Evolutionary conservation across 2,888 invertebrate genomes (phyloP), one percentile per base, ranked within the genome.

Genomic region (Drosophila yooni): DNA sequence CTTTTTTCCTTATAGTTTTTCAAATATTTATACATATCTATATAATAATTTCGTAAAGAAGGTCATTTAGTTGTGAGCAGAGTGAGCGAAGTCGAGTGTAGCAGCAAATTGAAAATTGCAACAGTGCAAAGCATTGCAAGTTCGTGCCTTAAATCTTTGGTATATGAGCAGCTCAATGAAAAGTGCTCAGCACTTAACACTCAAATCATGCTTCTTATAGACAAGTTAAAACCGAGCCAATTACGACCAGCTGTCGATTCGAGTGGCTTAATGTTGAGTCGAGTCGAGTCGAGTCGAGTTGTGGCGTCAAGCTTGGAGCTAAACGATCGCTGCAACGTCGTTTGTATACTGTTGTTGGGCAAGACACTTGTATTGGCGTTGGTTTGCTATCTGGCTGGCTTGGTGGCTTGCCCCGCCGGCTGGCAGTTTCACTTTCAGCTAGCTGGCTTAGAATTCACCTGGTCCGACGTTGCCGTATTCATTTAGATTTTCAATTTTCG

Each of bases 81-180:
- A 52, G 58, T 62, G 2, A 21, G 27, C 29, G 27, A 34, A 25
- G 36, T 34, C 6, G 52, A 53, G 62, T 57, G 38, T 62, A 50
- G 72, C 64, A 59, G 62, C 58, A 48, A 75, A 62, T 70, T 74
- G 61, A 54, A 78, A 83, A 82, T 84, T 85, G 76, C 83, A 71
- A 75, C 73, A 83, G 67, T 60, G 67, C 62, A 57, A 81, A 81
- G 75, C 75, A 73, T 56, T 64, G 85, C 89, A 81, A 88, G 91
- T 91, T 89, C 81, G 91, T 89, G 84, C 74, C 89, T 91, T 81
- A 77, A 90, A 84, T 91, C 83, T 82, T 92, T 91, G 71, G 86
- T 84, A 56, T 68, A 50, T 52, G 10, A 50, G 29, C 54, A 53
- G 52, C 73, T 64, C 58, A 72, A 43, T 57, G 67, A 76, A 81